Percentiles rank a stretch among this genome's conserved stretches.
These are phyloP conservation scores for Zhuqinia jingwanae DNA, from an alignment of 2,888 invertebrate genomes.

Conservation along the genomic window DNA sequence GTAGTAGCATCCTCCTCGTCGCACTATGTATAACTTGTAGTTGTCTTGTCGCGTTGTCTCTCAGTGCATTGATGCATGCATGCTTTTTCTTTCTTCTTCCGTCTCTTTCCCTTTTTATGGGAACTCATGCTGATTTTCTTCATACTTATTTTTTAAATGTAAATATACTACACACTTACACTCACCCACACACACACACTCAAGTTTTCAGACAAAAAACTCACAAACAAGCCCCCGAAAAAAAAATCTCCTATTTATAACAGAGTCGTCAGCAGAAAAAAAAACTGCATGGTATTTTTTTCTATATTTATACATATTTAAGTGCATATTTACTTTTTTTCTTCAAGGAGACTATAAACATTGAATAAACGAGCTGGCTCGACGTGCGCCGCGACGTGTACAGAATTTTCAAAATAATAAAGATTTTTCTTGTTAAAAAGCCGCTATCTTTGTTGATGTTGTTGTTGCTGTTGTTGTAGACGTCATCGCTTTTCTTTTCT, in stretches of 20 bases:
- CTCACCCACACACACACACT: neutral
- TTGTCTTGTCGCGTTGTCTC: neutral
- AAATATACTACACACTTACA: neutral
- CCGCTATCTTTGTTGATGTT: too few species aligned
- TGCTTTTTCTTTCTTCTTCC: neutral
- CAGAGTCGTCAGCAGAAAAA: too few species aligned
- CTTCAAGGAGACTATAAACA: too few species aligned
- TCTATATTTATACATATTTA: too few species aligned
- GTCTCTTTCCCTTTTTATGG: constrained; percentile 38
- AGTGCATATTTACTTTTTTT: too few species aligned
- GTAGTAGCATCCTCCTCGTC: neutral
- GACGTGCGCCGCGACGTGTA: neutral
- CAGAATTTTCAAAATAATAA: constrained; percentile 12
- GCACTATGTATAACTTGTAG: neutral
- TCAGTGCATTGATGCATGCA: neutral
- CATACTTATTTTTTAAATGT: neutral
- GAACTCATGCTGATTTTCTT: constrained; percentile 48
- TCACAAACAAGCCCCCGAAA: too few species aligned
- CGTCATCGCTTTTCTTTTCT: too few species aligned
- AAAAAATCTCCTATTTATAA: too few species aligned
- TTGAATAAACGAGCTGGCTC: neutral
- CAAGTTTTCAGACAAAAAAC: too few species aligned
- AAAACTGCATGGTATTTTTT: too few species aligned
- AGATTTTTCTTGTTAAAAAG: neutral
- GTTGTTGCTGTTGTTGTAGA: too few species aligned